phyloP scores from a whole-genome alignment of 2,797 vertebrate species.

The Neosilurus hyrtlii region DNA sequence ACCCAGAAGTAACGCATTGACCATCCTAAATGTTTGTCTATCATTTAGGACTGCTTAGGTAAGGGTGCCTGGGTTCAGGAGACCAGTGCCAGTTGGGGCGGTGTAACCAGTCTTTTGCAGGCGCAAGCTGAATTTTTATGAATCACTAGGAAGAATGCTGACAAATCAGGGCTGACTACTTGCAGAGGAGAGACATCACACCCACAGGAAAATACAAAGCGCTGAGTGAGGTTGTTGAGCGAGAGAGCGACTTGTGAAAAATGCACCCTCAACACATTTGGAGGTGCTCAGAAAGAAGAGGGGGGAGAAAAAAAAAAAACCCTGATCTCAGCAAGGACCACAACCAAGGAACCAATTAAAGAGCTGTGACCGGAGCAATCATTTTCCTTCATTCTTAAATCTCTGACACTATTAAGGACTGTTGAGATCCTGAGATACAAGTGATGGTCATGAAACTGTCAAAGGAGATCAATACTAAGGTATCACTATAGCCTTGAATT shows the following conservation, averaged over 20 bases:
- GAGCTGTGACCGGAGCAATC: conserved; percentile 64
- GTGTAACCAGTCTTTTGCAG: conserved; percentile 70
- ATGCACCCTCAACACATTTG: conserved; percentile 74
- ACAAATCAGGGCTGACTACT: conserved; percentile 79
- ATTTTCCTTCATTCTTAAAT: conserved; percentile 63
- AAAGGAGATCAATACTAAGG: conserved; percentile 62
- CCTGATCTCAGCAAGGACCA: conserved; percentile 79
- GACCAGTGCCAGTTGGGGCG: conserved; percentile 47
- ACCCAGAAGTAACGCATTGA: conserved; percentile 40
- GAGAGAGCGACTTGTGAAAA: conserved; percentile 69
- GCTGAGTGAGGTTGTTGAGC: conserved; percentile 73
- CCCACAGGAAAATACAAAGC: conserved; percentile 77
- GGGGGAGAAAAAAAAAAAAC: conserved; percentile 63
- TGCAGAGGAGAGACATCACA: conserved; percentile 77
- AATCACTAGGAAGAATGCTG: conserved; percentile 77
- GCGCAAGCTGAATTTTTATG: conserved; percentile 78
- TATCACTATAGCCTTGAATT: conserved; percentile 62
- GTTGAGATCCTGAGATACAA: conserved; percentile 4
- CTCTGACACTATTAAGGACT: conserved; percentile 50
- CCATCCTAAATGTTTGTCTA: conserved; percentile 35
- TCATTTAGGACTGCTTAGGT: conserved; percentile 48
- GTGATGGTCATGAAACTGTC: conserved; percentile 42
- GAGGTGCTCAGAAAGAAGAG: conserved; percentile 71
- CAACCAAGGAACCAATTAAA: conserved; percentile 77
- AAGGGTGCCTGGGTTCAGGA: conserved; percentile 51